Conservation (phyloP, 2,888 invertebrate genomes). For the Sympetrum striolatum region DNA sequence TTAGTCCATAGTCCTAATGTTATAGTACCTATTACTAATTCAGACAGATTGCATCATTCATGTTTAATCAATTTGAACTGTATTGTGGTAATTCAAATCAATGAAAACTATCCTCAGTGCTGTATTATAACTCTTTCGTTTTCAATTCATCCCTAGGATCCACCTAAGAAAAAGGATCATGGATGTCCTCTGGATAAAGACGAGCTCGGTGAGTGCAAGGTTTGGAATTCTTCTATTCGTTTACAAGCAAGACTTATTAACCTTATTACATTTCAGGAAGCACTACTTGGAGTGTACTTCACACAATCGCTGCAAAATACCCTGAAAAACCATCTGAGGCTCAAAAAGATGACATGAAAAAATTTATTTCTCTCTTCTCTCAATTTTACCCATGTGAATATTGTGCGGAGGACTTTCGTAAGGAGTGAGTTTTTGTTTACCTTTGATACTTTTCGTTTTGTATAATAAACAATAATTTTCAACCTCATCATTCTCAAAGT, state of each 20-base stretch:
- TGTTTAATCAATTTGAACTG: not conserved
- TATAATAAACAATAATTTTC: no score
- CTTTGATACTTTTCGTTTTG: no score
- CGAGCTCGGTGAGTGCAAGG: conserved; percentile 65
- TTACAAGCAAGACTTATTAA: not conserved
- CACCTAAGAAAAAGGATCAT: conserved; percentile 51
- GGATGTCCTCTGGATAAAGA: conserved; percentile 83
- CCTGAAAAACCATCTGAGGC: conserved; percentile 78
- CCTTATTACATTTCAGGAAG: conserved; percentile 59
- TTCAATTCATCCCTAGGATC: conserved; percentile 50
- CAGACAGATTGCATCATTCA: not conserved
- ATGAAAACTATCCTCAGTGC: conserved; percentile 39
- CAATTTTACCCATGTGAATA: conserved; percentile 91
- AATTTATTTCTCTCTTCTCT: conserved; percentile 83
- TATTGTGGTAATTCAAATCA: not conserved
- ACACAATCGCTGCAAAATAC: conserved; percentile 95
- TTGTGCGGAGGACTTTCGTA: conserved; percentile 86
- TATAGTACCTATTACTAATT: not conserved
- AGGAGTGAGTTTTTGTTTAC: conserved; percentile 70
- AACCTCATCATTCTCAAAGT: no score
- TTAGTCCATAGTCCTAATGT: not conserved
- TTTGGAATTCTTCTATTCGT: not conserved
- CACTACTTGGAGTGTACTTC: conserved; percentile 91
- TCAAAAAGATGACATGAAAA: conserved; percentile 77
- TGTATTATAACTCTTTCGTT: not conserved